phyloP scores from a whole-genome alignment of 2,113 vertebrate genomes.

The Sebastes schlegelii region DNA sequence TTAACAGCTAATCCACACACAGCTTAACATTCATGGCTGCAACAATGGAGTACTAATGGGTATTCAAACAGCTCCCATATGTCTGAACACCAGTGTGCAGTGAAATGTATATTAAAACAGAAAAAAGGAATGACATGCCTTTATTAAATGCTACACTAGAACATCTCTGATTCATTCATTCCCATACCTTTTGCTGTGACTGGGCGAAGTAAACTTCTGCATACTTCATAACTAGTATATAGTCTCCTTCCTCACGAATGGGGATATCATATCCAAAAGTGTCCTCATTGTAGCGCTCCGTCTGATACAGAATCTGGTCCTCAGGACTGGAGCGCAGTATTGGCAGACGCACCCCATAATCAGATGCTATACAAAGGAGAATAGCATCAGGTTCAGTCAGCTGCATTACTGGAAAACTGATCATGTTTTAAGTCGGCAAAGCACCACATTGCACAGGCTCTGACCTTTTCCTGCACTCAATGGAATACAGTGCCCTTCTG shows the following conservation, averaged over 20 bases:
- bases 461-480: slow-evolving; percentile 34
- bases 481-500: not conserved
- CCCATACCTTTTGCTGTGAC: slow-evolving; percentile 95
- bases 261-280: slow-evolving; percentile 97
- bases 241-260: slow-evolving; percentile 96
- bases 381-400: slow-evolving; percentile 21
- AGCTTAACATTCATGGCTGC: not conserved
- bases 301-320: slow-evolving; percentile 98
- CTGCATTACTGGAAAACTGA: slow-evolving; percentile 1
- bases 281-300: slow-evolving; percentile 97
- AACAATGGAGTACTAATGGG: not conserved
- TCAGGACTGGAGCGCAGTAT: slow-evolving; percentile 94
- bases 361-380: slow-evolving; percentile 87
- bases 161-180: rapidly evolving
- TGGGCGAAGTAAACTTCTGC: slow-evolving; percentile 99
- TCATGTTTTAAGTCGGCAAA: slow-evolving; percentile 2
- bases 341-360: slow-evolving; percentile 96
- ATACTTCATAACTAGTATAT: slow-evolving; percentile 96
- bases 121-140: not conserved
- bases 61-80: not conserved
- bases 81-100: not conserved
- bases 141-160: not conserved
- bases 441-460: slow-evolving; percentile 21
- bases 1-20: not conserved
- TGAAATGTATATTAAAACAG: not conserved